These are phyloP conservation scores for Myoxocephalus aenaeus DNA, from an alignment of 2,797 vertebrate genomes.

Conservation along the genomic window DNA sequence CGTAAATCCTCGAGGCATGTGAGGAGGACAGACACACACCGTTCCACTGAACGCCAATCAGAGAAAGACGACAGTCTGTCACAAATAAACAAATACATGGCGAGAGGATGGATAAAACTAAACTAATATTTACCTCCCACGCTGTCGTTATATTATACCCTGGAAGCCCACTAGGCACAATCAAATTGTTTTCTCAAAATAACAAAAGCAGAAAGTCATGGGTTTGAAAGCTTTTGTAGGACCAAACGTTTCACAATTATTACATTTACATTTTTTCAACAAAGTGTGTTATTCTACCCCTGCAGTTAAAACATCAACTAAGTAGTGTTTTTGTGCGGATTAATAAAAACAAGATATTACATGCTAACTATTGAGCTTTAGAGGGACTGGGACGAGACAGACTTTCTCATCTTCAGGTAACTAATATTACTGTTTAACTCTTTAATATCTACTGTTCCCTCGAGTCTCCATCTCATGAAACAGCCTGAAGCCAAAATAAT, in stretches of 20 bases:
- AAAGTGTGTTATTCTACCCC: too few species aligned
- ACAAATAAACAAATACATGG: slow-evolving; percentile 16
- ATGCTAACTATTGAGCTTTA: not conserved
- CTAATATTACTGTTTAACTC: not conserved
- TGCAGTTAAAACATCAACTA: too few species aligned
- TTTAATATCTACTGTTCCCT: slow-evolving; percentile 9
- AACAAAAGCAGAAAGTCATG: not conserved
- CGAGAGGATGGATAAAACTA: not conserved
- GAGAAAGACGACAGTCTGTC: slow-evolving; percentile 26
- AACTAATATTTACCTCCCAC: not conserved
- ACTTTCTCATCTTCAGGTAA: not conserved
- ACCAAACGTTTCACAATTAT: too few species aligned
- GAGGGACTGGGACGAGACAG: not conserved
- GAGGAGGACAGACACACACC: slow-evolving; percentile 25
- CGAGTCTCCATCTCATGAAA: not conserved
- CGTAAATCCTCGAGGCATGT: slow-evolving; percentile 61
- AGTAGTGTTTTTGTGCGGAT: not conserved
- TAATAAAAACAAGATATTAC: not conserved
- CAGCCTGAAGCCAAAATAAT: slow-evolving; percentile 54
- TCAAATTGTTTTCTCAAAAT: not conserved
- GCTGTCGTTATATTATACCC: not conserved
- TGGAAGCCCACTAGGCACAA: not conserved
- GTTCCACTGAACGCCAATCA: slow-evolving; percentile 8
- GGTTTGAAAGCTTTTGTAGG: not conserved
- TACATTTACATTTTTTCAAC: too few species aligned